A percentile compares a stretch with the other conserved stretches of the same genome.
phyloP scores from a whole-genome alignment of 1,140 invertebrate species.

The Scaptomyza graminum region DNA sequence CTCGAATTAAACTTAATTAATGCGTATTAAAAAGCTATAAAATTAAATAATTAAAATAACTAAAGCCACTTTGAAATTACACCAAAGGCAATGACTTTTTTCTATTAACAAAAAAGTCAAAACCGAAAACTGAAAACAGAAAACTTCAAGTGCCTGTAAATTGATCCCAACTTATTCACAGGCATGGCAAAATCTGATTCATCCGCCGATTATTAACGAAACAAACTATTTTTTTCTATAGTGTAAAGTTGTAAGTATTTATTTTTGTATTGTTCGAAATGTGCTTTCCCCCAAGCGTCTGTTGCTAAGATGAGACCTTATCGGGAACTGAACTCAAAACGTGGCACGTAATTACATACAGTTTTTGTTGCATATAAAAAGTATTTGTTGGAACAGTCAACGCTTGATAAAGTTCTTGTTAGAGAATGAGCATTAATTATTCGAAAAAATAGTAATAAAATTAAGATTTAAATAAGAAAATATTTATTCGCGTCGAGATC shows the following conservation, averaged over 20 bases:
- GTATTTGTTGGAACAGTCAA: too few relatives aligned
- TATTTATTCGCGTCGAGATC: too few relatives aligned
- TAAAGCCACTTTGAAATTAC: slow-evolving; percentile 9
- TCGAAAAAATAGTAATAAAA: too few relatives aligned
- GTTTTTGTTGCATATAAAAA: too few relatives aligned
- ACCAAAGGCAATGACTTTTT: slow-evolving; percentile 30
- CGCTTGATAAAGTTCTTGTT: too few relatives aligned
- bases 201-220: background rate
- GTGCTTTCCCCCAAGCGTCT: background rate
- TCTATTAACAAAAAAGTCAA: slow-evolving; percentile 1
- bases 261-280: slow-evolving; percentile 6
- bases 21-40: slow-evolving; percentile 43
- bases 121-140: background rate
- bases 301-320: slow-evolving; percentile 26
- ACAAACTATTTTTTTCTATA: background rate
- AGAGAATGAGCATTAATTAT: too few relatives aligned
- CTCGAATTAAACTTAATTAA: slow-evolving; percentile 55
- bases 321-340: slow-evolving; percentile 9
- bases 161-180: slow-evolving; percentile 8
- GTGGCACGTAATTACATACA: slow-evolving; percentile 4
- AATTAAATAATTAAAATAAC: slow-evolving; percentile 14
- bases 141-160: slow-evolving; percentile 8
- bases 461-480: too few relatives aligned
- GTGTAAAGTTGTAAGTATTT: too few relatives aligned
- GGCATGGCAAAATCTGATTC: slow-evolving; percentile 3